Conservation (phyloP, 2,113 vertebrate species). For the Tupaia chinensis region DNA sequence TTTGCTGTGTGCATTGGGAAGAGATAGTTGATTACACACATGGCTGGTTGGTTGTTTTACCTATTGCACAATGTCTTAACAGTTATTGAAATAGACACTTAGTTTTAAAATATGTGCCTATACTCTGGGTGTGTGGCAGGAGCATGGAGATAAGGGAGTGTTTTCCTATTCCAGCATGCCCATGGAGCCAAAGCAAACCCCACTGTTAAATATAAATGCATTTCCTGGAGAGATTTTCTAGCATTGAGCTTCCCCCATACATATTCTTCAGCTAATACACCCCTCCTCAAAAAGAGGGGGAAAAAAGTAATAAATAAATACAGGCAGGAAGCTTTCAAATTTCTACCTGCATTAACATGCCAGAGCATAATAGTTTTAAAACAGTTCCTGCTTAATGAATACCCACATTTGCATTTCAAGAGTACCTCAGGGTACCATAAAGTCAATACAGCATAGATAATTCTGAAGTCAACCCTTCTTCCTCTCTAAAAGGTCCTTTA, state of each 20-base stretch:
- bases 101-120: conserved; percentile 40
- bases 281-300: not conserved
- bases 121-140: not conserved
- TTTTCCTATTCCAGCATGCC: not conserved
- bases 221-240: conserved; percentile 46
- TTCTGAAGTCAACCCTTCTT: conserved; percentile 74
- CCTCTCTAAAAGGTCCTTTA: conserved; percentile 78
- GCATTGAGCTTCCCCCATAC: conserved; percentile 39
- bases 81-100: conserved; percentile 21
- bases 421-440: conserved; percentile 77
- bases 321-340: conserved; percentile 64
- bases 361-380: conserved; percentile 74
- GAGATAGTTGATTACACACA: conserved; percentile 6
- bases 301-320: conserved; percentile 49
- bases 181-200: not conserved
- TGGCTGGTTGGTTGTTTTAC: not conserved
- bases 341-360: conserved; percentile 72
- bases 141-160: not conserved
- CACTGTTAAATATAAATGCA: conserved; percentile 53
- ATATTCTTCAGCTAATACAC: conserved; percentile 24
- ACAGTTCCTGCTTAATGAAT: conserved; percentile 79
- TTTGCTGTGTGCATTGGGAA: conserved; percentile 52
- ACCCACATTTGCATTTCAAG: conserved; percentile 82
- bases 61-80: conserved; percentile 28
- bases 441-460: conserved; percentile 79